Base-by-base conservation (phyloP, 2,888 invertebrate genomes). In the Hetaerina titia region DNA sequence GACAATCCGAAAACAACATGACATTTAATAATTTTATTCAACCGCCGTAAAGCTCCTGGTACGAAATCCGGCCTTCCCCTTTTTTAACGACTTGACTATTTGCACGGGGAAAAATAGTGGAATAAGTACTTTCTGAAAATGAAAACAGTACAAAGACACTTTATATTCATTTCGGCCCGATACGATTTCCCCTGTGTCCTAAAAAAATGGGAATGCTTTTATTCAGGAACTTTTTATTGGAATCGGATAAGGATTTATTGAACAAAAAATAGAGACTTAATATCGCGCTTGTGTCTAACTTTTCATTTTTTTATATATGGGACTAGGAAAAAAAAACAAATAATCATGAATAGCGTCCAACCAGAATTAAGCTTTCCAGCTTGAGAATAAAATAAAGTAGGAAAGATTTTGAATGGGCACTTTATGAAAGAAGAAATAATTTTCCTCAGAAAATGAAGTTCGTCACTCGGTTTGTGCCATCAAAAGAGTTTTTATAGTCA, bases 41-140 rank as follows among this genome's bases (percentile, higher is more conserved):
- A 81, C 31, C 81, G 81, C 31, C 81, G 25, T 81, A 81, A 81
- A 81, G 81, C 25, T 81, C 31, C 81, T 31, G 81, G 81, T 81
- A 81, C 81, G 81, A 81, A 25, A 25, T 81, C 81, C 13, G 31
- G 31, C 81, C 25, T 81, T 81, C 13, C 15, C 25, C 81, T 81
- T 81, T 15, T 81, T 81, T 81, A 81, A 81, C 81, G 81, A 81
- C 81, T 81, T 25, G 81, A 22, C 31, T 31, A 81, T 31, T n/a
- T 81, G 81, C 13, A 81, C 0, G 81, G 31, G 1, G 31, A 81
- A 69, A 81, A 81, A 31, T 25, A 7, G 11, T 4, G 31, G 81
- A 11, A 31, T 31, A 31, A 81, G 31, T 31, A 81, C 31, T 81
- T 81, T 81, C 22, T 13, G 8, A 81, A 81, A 22, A 11, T 17